Base-by-base conservation (phyloP, 2,113 vertebrate species). In the Gorsachius goisagi region DNA sequence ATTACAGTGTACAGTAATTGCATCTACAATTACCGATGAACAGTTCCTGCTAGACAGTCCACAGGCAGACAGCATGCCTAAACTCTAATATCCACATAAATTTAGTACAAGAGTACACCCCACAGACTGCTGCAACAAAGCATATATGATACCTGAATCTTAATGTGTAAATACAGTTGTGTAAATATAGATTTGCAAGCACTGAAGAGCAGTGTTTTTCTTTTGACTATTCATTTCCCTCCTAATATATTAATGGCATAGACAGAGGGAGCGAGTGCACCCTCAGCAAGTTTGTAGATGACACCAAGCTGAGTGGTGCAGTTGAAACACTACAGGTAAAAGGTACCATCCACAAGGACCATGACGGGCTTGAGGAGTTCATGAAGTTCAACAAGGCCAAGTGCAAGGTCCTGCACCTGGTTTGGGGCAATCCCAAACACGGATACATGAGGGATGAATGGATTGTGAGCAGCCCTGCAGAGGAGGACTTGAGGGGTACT, bases 301-400 rank as follows among this genome's bases (percentile, higher is more conserved):
- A 26, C 23, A 69, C 5, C 35, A 13, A 27, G 14, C 26, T 49
- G 11, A 33, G 26, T 5, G 21, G 8, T 58, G 26, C 9, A 15
- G 59, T 10, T 1, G 3, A 32, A 33, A 8, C 3, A 11, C 37
- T 44, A 19, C 14, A 60, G n/a, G 37, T 1, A 44, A 64, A 27
- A 16, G 49, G 59, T 49, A 22, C 8, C 39, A 56, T n/a, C 27
- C 41, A 39, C 39, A 20, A n/a, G 13, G 22, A 35, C n/a, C 39
- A 8, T 11, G 23, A 41, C 0, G 1, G 2, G 12, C 23, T 55
- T 3, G 45, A 75, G 21, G 39, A 66, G 24, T 3, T n/a, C 50
- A 45, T 15, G 35, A 50, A 39, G 19, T 45, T 60, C 45, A 56
- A 12, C 32, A 50, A n/a, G 44, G 44, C 19, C 60, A 50, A 28